Evolutionary conservation across 2,113 vertebrate species (phyloP).

Genomic region (pig (Sus scrofa)): T2T-Sscrofa CM000822.6:73056001-73056500

Average conservation of each 20-base stretch:
- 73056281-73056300: background rate
- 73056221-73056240: background rate
- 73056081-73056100: background rate
- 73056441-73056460: background rate
- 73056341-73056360: background rate
- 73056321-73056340: background rate
- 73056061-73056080: background rate
- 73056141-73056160: background rate
- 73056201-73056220: background rate
- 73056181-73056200: background rate
- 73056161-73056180: background rate
- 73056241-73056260: slow-evolving; percentile 12
- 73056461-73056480: too few species aligned
- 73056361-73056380: background rate
- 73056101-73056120: background rate
- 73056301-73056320: background rate
- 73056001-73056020: background rate
- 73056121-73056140: background rate
- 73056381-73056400: background rate
- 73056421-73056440: background rate
- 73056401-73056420: background rate
- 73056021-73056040: background rate
- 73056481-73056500: too few species aligned
- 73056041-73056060: background rate
- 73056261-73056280: background rate